Evolutionary conservation across 2,888 invertebrate species (phyloP).

Genomic region (Bursaphelenchus okinawaensis): DNA sequence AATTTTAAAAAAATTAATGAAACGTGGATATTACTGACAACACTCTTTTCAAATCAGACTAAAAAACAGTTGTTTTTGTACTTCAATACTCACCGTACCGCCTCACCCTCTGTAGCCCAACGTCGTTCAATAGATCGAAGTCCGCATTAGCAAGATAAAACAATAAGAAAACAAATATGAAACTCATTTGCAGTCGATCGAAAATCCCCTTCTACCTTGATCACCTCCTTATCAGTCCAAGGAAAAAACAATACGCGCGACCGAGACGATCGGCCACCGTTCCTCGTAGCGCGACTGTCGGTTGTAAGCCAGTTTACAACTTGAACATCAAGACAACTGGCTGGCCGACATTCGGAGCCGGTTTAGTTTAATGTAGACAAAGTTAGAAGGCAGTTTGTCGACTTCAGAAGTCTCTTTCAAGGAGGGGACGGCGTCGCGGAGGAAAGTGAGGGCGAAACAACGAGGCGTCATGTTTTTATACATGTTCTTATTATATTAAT

Average conservation of each 20-base stretch:
- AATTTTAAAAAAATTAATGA: neutral
- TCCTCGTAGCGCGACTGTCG: no score
- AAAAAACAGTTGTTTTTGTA: no score
- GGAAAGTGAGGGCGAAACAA: neutral
- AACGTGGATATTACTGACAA: neutral
- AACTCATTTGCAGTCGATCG: neutral
- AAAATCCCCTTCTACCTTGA: neutral
- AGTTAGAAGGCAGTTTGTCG: neutral
- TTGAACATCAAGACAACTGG: no score
- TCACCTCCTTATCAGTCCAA: neutral
- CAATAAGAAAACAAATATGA: neutral
- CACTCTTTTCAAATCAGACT: no score
- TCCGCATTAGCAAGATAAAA: neutral
- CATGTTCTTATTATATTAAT: neutral
- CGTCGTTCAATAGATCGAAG: neutral
- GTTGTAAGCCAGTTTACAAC: no score
- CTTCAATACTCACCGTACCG: slow-evolving; percentile 18
- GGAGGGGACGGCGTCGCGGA: neutral
- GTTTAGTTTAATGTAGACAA: neutral
- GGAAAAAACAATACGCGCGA: no score
- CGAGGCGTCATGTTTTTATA: neutral
- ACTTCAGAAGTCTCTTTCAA: neutral
- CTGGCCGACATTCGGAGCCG: no score
- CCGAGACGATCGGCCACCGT: no score
- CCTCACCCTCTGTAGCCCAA: neutral